These are phyloP conservation scores for Oxyscelio sp. DNA, from an alignment of 2,888 invertebrate species.

Conservation along the genomic window DNA sequence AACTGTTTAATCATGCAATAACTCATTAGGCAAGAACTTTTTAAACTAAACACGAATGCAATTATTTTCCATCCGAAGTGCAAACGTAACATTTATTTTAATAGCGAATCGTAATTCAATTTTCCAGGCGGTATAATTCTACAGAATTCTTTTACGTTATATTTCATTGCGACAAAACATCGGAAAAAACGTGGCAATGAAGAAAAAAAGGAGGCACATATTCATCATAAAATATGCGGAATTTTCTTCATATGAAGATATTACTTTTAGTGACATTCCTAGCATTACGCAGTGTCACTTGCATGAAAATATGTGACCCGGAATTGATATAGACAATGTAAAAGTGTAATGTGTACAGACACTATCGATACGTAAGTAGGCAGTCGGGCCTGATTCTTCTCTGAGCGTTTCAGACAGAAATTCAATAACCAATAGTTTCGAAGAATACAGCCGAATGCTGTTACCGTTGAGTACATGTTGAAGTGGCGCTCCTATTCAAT, in stretches of 20 bases:
- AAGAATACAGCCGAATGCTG: conserved; percentile 78
- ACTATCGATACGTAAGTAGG: conserved; percentile 67
- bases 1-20: conserved; percentile 25
- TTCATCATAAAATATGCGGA: conserved; percentile 60
- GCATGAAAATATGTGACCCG: conserved; percentile 68
- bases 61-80: conserved; percentile 17
- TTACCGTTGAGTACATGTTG: conserved; percentile 73
- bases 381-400: conserved; percentile 66
- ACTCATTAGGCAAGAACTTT: conserved; percentile 9
- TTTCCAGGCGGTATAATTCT: conserved; percentile 36
- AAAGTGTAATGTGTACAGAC: conserved; percentile 63
- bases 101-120: conserved; percentile 44
- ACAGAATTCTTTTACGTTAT: conserved; percentile 49
- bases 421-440: conserved; percentile 84
- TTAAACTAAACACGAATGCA: conserved; percentile 19
- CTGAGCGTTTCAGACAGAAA: conserved; percentile 81
- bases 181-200: conserved; percentile 41
- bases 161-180: conserved; percentile 24
- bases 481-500: conserved; percentile 81
- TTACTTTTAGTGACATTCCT: conserved; percentile 65
- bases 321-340: conserved; percentile 69
- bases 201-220: conserved; percentile 50
- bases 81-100: conserved; percentile 36
- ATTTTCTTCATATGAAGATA: conserved; percentile 63
- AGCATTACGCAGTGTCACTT: conserved; percentile 64